These are phyloP conservation scores for Aromia moschata DNA, from an alignment of 2,888 invertebrate species.

Conservation along the genomic window DNA sequence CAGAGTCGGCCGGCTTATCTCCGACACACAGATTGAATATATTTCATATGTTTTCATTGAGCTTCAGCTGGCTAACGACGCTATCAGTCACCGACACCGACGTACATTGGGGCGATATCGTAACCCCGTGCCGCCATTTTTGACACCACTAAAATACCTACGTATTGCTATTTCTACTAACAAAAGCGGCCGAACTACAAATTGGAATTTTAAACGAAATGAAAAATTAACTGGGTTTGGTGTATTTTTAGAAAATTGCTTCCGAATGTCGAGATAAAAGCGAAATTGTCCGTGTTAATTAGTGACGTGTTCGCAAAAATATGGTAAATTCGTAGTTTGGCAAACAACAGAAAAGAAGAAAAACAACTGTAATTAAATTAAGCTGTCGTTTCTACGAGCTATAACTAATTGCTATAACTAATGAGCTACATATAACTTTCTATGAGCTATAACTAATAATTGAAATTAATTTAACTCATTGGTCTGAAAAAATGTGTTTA, in stretches of 20 bases:
- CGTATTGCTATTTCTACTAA: constrained; percentile 27
- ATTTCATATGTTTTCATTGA: constrained; percentile 71
- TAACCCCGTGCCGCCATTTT: constrained; percentile 32
- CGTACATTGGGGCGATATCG: constrained; percentile 40
- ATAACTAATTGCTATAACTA: no score
- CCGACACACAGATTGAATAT: constrained; percentile 74
- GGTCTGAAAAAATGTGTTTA: no score
- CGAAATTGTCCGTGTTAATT: no score
- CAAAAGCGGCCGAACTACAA: constrained; percentile 8
- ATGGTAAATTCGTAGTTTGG: no score
- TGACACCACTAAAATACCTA: constrained; percentile 33
- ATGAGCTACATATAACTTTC: no score
- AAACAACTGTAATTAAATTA: no score
- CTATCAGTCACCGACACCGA: constrained; percentile 60
- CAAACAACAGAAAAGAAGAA: no score
- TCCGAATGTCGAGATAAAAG: no score
- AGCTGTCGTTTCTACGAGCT: no score
- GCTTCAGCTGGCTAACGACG: constrained; percentile 54
- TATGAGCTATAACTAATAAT: no score
- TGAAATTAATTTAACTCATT: no score
- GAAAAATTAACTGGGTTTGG: background rate
- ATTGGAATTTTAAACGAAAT: constrained; percentile 10
- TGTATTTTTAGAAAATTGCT: background rate
- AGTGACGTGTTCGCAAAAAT: no score
- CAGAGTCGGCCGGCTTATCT: constrained; percentile 66